phyloP scores from a whole-genome alignment of 2,888 invertebrate species.

The Thalpophila matura region DNA sequence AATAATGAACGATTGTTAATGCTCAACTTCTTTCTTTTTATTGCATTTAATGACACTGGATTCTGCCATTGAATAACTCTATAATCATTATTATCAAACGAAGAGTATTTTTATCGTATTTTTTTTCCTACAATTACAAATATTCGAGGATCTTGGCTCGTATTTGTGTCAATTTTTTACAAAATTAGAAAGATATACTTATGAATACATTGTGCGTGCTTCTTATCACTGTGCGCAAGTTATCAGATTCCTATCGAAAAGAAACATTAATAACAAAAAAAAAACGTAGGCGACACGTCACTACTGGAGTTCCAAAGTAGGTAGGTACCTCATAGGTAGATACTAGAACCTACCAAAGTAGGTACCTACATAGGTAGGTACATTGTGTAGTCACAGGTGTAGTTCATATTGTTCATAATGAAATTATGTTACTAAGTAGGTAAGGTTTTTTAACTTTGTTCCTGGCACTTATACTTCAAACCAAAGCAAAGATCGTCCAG shows the following conservation, averaged over 20 bases:
- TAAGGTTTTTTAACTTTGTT: no score
- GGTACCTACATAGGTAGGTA: no score
- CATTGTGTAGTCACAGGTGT: no score
- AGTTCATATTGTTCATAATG: no score
- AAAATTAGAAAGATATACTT: constrained; percentile 3
- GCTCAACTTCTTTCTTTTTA: constrained; percentile 21
- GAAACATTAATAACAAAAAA: constrained; percentile 1
- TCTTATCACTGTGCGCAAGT: constrained; percentile 16
- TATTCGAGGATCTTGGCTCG: no score
- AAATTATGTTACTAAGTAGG: no score
- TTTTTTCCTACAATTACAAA: no score
- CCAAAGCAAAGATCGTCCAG: no score
- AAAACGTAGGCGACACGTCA: constrained; percentile 1
- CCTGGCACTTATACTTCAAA: no score
- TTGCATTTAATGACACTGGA: constrained; percentile 21
- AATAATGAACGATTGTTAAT: constrained; percentile 40
- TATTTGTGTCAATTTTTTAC: constrained; percentile 4
- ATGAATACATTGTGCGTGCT: constrained; percentile 4
- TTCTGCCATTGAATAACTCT: constrained; percentile 12
- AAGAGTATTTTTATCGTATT: constrained; percentile 3
- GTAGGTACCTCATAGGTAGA: no score
- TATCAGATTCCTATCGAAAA: constrained; percentile 18
- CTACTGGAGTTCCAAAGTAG: constrained; percentile 3
- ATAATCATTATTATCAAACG: background rate
- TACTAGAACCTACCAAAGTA: no score